Base-by-base conservation (phyloP, 2,888 invertebrate genomes). In the Chelonus formosanus region DNA sequence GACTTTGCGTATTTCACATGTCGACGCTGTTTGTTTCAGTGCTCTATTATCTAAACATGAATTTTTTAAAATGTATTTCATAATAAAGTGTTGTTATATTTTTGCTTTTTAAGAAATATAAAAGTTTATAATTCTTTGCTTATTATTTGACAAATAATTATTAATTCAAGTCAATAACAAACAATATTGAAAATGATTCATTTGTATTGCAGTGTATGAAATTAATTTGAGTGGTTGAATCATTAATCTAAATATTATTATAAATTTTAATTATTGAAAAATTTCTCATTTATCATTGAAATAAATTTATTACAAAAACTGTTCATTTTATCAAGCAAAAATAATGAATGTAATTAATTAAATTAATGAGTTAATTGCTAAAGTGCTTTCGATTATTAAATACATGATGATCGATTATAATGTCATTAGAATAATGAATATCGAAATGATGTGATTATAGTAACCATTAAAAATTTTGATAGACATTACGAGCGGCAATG, bases 371-470 rank as follows among this genome's bases (percentile, higher is more conserved):
- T 20, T 6, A 48, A 5, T 48, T 10, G n/a, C 20, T 20, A 20
- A 20, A 20, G 20, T 20, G 20, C 20, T 20, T 20, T 20, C 20
- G 20, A 20, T 20, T 20, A 10, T 20, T 48, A 48, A 20, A 20
- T 48, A 20, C 6, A 48, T 31, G 48, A 48, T 4, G 10, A 48
- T 48, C 31, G 20, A 10, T 31, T 48, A 48, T 20, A 48, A 48
- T 48, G 48, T 48, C 48, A 48, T 48, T 31, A 20, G 10, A 48
- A 48, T 48, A 48, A 48, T 48, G 48, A 48, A 48, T 48, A 48
- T 31, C 31, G 31, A 48, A 48, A 31, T 48, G 31, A 48, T 31
- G 31, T 48, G 48, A 48, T 31, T 48, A 20, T 20, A 20, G 20
- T 20, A 20, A 20, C 20, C 20, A 20, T 20, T 20, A 20, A 48